Conservation (phyloP, 2,797 vertebrate genomes). For the Myiotriccus ornatus region DNA sequence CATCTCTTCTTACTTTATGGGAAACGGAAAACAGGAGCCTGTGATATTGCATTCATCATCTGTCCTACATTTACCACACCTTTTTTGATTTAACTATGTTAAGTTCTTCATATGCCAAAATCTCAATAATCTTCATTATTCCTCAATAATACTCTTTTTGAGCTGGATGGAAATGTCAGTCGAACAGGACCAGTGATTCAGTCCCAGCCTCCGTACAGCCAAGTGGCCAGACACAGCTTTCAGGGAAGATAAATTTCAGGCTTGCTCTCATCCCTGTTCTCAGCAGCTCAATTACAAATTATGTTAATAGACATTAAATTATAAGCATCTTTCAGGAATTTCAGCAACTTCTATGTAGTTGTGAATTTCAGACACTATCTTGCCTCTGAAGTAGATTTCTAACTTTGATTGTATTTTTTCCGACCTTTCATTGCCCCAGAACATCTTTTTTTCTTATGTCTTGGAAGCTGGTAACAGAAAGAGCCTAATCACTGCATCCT, state of each 20-base stretch:
- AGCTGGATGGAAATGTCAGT: background rate
- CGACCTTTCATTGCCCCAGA: background rate
- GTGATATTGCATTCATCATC: background rate
- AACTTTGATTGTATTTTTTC: background rate
- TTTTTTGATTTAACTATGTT: background rate
- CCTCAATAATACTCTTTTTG: background rate
- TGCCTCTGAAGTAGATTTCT: background rate
- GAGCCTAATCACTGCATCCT: background rate
- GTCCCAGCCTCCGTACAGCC: background rate
- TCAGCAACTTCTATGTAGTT: background rate
- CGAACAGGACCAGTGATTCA: background rate
- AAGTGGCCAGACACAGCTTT: background rate
- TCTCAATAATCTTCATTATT: background rate
- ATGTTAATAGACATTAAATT: background rate
- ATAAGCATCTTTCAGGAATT: background rate
- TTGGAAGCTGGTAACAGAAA: background rate
- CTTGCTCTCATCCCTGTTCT: background rate
- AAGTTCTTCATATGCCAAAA: background rate
- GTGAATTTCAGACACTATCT: background rate
- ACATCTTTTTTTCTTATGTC: background rate
- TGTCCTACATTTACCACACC: background rate
- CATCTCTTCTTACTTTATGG: background rate
- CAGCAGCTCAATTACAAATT: background rate
- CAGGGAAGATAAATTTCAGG: background rate
- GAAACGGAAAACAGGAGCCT: background rate